phyloP scores from a whole-genome alignment of 64 coral and sea anemone species.

The Anthopleura sola region DNA sequence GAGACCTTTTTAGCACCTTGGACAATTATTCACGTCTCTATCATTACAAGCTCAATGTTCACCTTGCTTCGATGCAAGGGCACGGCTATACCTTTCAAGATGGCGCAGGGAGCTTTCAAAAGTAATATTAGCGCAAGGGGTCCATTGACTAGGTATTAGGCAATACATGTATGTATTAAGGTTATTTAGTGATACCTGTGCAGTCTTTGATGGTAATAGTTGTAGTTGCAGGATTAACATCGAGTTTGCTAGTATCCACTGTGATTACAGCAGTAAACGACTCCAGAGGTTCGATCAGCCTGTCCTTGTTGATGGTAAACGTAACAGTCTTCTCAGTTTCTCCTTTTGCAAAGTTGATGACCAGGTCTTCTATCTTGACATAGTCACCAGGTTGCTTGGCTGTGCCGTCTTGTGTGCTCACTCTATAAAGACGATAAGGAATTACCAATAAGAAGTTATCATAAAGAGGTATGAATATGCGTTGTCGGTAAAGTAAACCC shows the following conservation, averaged over 20 bases:
- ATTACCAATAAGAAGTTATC: background rate
- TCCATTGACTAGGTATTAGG: too few relatives aligned
- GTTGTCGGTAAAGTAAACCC: too few relatives aligned
- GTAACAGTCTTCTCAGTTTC: constrained; percentile 5
- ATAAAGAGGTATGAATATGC: too few relatives aligned
- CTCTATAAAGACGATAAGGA: background rate
- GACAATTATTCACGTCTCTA: too few relatives aligned
- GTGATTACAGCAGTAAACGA: background rate
- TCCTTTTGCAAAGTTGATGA: background rate
- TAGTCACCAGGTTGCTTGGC: background rate
- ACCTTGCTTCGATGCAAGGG: too few relatives aligned
- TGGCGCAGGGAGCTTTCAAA: too few relatives aligned
- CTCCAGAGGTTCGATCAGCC: background rate
- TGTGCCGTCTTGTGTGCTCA: background rate
- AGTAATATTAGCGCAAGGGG: too few relatives aligned
- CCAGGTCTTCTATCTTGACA: background rate
- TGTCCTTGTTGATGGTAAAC: background rate
- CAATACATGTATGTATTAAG: too few relatives aligned
- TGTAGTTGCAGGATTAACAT: background rate
- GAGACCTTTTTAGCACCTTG: too few relatives aligned
- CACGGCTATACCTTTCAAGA: too few relatives aligned
- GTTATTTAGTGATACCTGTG: background rate
- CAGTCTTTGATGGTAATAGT: background rate
- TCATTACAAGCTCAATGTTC: too few relatives aligned
- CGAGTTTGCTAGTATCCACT: background rate